Conservation (phyloP, 2,113 vertebrate genomes). For the Nymphicus hollandicus region DNA sequence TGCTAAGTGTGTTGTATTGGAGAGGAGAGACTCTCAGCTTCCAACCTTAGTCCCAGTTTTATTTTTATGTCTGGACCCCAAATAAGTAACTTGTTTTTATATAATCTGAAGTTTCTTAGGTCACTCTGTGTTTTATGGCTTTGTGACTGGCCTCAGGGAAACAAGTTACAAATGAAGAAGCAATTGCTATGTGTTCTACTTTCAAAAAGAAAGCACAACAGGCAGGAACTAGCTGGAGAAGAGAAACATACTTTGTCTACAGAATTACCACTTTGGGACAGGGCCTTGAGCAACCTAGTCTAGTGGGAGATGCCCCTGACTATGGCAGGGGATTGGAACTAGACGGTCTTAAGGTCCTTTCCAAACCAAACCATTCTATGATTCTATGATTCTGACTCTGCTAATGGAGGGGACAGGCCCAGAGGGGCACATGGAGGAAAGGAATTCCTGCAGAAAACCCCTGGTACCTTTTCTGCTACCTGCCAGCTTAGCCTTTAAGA, state of each 20-base stretch:
- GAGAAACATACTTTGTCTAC: not conserved
- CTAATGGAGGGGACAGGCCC: not conserved
- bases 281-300: not conserved
- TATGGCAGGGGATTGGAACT: not conserved
- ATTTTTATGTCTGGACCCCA: not conserved
- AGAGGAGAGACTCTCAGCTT: not conserved
- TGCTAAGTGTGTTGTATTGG: not conserved
- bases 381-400: not conserved
- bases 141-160: not conserved
- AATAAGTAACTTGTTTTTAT: not conserved
- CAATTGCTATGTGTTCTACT: not conserved
- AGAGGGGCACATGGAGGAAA: not conserved
- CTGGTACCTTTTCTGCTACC: accelerated
- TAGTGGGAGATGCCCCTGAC: not conserved
- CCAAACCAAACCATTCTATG: not conserved
- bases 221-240: not conserved
- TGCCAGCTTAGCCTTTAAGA: not conserved
- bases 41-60: not conserved
- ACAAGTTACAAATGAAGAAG: not conserved
- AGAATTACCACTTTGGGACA: not conserved
- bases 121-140: not conserved
- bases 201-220: not conserved
- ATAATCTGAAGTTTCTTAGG: not conserved
- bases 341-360: not conserved
- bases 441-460: not conserved